Evolutionary conservation across 2,113 vertebrate species (phyloP).

Genomic region (Bubo bubo): DNA sequence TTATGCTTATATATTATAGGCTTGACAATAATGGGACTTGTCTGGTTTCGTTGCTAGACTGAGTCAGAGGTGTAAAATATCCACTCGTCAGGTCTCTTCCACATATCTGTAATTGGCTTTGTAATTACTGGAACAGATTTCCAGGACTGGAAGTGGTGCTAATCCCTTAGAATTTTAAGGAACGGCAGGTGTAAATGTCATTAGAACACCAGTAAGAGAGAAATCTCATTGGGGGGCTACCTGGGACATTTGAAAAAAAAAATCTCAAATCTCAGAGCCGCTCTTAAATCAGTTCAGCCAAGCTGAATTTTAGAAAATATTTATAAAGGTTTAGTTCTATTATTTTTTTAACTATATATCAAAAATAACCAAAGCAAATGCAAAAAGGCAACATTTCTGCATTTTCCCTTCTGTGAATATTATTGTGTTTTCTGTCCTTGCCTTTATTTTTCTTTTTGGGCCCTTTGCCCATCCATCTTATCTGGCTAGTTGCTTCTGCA

Average conservation of each 20-base stretch:
- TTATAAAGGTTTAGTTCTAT: neutral
- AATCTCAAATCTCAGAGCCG: neutral
- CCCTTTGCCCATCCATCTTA: neutral
- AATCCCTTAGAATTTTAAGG: neutral
- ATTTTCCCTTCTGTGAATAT: neutral
- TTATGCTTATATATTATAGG: neutral
- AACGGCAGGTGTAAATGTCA: neutral
- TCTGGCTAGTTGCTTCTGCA: neutral
- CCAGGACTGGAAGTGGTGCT: neutral
- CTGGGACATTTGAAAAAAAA: neutral
- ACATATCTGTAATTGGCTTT: neutral
- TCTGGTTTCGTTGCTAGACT: constrained; percentile 40
- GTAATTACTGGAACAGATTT: neutral
- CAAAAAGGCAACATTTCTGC: neutral
- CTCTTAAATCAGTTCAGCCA: neutral
- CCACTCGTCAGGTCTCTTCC: neutral
- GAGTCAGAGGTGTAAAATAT: constrained; percentile 14
- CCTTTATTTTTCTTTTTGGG: neutral
- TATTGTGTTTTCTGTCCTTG: neutral
- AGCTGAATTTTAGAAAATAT: neutral
- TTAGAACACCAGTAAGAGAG: neutral
- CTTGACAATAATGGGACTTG: neutral
- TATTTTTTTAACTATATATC: neutral
- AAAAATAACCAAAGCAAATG: neutral
- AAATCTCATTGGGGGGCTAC: neutral